Percentiles rank a stretch among this genome's conserved stretches.
Conservation (phyloP, 2,113 vertebrate genomes). For the Condylura cristata region DNA sequence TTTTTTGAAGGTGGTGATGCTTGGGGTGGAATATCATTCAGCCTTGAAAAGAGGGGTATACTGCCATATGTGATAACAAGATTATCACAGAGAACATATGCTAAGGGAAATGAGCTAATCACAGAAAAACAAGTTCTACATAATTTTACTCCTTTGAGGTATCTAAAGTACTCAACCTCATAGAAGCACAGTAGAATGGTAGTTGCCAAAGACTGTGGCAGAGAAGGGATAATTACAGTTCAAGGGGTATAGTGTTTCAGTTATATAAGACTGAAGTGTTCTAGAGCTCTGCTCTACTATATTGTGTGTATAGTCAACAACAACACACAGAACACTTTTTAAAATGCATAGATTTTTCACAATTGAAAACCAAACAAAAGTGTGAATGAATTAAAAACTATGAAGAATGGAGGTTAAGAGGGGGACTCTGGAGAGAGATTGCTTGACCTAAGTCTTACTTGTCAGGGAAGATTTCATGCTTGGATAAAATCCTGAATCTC, state of each 20-base stretch:
- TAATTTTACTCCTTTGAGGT: neutral
- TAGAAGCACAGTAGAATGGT: neutral
- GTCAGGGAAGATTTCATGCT: neutral
- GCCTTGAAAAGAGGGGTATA: neutral
- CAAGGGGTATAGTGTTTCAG: neutral
- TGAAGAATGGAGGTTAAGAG: neutral
- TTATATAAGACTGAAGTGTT: neutral
- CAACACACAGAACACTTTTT: neutral
- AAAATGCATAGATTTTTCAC: neutral
- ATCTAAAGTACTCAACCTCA: neutral
- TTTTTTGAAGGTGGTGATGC: conserved; percentile 1
- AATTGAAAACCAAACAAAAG: neutral
- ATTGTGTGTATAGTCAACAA: neutral
- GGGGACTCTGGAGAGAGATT: neutral
- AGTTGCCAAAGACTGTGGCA: neutral
- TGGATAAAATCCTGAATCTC: neutral
- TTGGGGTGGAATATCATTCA: neutral
- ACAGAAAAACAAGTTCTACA: neutral
- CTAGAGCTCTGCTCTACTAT: neutral
- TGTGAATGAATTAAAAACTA: too few relatives aligned
- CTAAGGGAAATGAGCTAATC: neutral
- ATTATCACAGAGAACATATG: neutral
- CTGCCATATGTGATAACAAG: neutral
- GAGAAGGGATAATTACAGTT: neutral
- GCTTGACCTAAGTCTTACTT: neutral